Base-by-base conservation (phyloP, 2,113 vertebrate species). In the Varanus komodoensis region DNA sequence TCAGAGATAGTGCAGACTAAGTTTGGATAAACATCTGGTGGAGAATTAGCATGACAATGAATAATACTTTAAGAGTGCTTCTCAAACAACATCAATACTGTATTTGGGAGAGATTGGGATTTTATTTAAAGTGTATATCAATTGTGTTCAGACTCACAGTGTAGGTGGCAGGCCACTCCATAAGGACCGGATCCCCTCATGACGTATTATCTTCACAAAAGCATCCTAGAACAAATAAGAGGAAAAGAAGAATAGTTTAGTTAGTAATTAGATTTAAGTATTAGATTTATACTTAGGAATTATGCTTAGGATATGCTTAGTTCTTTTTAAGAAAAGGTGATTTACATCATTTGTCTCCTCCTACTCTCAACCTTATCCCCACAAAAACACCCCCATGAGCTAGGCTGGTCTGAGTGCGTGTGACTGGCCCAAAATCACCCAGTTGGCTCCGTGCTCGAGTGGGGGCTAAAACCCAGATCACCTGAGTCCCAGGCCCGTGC, bases 141-240 rank as follows among this genome's bases (percentile, higher is more conserved):
- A 52, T 54, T 8, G 29, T 84, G 9, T 1, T 3, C 19, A 54
- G 4, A 98, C 99, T 99, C 96, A 99, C 99, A 99, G 96, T 34
- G 99, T 99, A 29, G 99, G 99, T 8, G 99, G 98, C 32, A 99
- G 97, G 21, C 99, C 99, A 0, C 99, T 99, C 99, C 99, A 99
- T 93, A 99, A 95, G 74, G 99, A 99, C 89, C 96, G 93, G 92
- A 98, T 88, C 21, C 99, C 99, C 92, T 99, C 99, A 0, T 98
- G 87, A n/a, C 98, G 98, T 0, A 96, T 97, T 81, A 99, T 99
- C 96, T 99, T 99, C 96, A 99, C 98, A 93, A 99, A 99, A 5
- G 99, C 99, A 17, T 99, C 99, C 99, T 99, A 90, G 6, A 73
- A 75, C 1, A 77, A 54, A 78, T 48, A 83, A 85, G 0, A 0